A percentile compares a stretch with the other conserved stretches of the same genome.
Evolutionary conservation across 2,113 vertebrate genomes (phyloP).

Genomic region (Protobothrops flavoviridis): DNA sequence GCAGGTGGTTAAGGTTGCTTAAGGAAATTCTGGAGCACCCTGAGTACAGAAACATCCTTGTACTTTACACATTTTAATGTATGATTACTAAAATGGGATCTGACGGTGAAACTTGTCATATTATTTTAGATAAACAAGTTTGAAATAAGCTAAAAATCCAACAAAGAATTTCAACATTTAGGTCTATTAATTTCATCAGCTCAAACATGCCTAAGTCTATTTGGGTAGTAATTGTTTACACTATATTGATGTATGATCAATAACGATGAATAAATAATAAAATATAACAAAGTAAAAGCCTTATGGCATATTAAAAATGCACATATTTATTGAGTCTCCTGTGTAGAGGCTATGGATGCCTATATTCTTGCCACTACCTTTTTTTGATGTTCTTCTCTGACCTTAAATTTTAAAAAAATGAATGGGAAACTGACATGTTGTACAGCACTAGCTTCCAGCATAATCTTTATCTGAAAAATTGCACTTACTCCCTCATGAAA

Average conservation of each 20-base stretch:
- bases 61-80: background rate
- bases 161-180: background rate
- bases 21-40: background rate
- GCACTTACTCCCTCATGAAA: background rate
- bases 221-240: background rate
- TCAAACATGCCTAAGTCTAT: background rate
- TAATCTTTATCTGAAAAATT: background rate
- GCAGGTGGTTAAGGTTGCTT: background rate
- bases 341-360: background rate
- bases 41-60: background rate
- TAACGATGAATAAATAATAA: background rate
- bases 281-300: background rate
- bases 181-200: background rate
- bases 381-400: background rate
- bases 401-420: background rate
- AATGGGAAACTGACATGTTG: background rate
- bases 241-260: background rate
- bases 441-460: background rate
- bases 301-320: background rate
- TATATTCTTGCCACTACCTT: background rate
- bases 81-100: background rate
- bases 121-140: background rate
- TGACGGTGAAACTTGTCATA: background rate
- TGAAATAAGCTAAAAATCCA: background rate
- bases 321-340: background rate